phyloP scores from a whole-genome alignment of 2,113 vertebrate species.

The Reinhardtius hippoglossoides region DNA sequence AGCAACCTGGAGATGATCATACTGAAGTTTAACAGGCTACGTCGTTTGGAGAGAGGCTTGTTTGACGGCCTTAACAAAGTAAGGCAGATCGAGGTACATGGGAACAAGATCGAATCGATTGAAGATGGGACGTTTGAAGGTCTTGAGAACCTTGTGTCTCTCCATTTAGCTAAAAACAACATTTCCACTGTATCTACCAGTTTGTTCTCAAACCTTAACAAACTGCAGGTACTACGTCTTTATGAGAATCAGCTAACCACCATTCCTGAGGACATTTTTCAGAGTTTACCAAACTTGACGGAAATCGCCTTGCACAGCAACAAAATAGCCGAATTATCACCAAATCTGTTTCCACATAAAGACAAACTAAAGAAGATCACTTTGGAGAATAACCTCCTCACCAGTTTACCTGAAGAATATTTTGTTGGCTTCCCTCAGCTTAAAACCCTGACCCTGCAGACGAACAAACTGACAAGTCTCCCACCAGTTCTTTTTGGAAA shows the following conservation, averaged over 20 bases:
- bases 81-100: constrained; percentile 71
- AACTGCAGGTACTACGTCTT: constrained; percentile 75
- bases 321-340: constrained; percentile 75
- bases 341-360: constrained; percentile 80
- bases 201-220: constrained; percentile 79
- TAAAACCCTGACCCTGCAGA: constrained; percentile 73
- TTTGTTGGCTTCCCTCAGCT: constrained; percentile 82
- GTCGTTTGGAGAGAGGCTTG: constrained; percentile 74
- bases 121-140: constrained; percentile 84
- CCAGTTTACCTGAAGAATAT: constrained; percentile 71
- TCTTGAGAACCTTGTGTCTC: constrained; percentile 71
- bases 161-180: constrained; percentile 83
- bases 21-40: constrained; percentile 80
- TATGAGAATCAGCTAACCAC: constrained; percentile 82
- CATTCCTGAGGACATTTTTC: constrained; percentile 80
- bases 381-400: constrained; percentile 77
- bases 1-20: constrained; percentile 72
- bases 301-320: constrained; percentile 81
- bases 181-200: constrained; percentile 68
- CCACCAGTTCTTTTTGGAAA: constrained; percentile 79
- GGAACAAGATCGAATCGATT: constrained; percentile 78
- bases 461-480: constrained; percentile 77
- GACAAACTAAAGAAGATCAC: constrained; percentile 75
- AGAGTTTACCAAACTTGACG: constrained; percentile 66
- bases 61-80: constrained; percentile 80